Evolutionary conservation across 92 coral and sea anemone genomes (phyloP).

Genomic region (Pocillopora meandrina): DNA sequence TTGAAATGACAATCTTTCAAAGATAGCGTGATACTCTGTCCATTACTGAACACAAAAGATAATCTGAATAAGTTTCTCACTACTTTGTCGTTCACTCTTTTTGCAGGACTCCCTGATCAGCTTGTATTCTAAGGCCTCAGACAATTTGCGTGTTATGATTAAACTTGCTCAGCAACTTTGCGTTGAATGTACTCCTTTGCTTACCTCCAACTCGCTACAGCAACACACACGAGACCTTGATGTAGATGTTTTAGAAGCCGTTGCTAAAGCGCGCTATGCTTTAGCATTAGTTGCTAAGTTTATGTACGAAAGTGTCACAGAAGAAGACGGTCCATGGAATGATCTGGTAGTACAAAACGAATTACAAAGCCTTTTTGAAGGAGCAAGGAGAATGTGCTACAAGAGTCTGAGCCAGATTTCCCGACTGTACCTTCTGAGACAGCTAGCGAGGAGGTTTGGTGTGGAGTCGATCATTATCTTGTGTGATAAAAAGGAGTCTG

Average conservation of each 20-base stretch:
- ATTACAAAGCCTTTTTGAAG: slow-evolving; percentile 52
- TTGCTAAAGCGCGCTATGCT: slow-evolving; percentile 66
- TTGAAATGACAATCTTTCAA: too few relatives aligned
- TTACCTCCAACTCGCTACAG: slow-evolving; percentile 14
- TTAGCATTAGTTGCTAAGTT: slow-evolving; percentile 61
- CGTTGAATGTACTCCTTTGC: slow-evolving; percentile 18
- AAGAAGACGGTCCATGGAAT: slow-evolving; percentile 21
- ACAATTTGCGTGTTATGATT: slow-evolving; percentile 41
- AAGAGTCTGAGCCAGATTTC: slow-evolving; percentile 57
- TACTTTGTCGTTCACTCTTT: neutral
- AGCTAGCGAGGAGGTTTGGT: slow-evolving; percentile 73
- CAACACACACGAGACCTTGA: slow-evolving; percentile 39
- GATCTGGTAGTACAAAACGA: slow-evolving; percentile 35
- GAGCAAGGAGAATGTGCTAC: slow-evolving; percentile 50
- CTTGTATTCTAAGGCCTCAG: slow-evolving; percentile 45
- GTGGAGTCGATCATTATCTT: slow-evolving; percentile 56
- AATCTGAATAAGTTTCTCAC: neutral
- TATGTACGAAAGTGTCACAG: slow-evolving; percentile 51
- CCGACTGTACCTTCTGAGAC: slow-evolving; percentile 69
- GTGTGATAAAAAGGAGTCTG: slow-evolving; percentile 45
- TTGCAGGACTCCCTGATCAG: slow-evolving; percentile 60
- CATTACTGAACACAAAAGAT: too few relatives aligned
- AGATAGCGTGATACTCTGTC: too few relatives aligned
- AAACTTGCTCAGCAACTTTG: slow-evolving; percentile 53
- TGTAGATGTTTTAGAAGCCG: slow-evolving; percentile 60